Percentiles rank a stretch among this genome's conserved stretches.
Evolutionary conservation across 2,888 invertebrate species (phyloP).

Genomic region (Mystacides longicornis): DNA sequence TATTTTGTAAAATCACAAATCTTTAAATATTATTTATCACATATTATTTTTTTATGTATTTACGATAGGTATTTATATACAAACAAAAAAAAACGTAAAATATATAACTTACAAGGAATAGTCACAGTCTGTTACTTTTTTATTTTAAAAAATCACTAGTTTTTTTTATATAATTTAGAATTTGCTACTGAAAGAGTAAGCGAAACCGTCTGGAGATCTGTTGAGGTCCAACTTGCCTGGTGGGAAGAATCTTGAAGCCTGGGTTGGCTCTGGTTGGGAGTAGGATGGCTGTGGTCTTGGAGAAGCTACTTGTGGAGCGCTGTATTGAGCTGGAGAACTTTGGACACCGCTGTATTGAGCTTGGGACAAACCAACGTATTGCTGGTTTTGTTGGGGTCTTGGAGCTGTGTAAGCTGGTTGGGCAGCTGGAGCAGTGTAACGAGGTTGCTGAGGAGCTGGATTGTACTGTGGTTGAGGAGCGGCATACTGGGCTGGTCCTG

Average conservation of each 20-base stretch:
- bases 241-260: conserved; percentile 67
- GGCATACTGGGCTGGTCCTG: conserved; percentile 31
- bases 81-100: conserved; percentile 9
- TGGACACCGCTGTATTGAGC: conserved; percentile 18
- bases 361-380: conserved; percentile 2
- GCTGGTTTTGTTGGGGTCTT: conserved; percentile 30
- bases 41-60: neutral
- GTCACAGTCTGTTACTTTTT: conserved; percentile 18
- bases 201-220: conserved; percentile 81
- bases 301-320: conserved; percentile 28
- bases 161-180: conserved; percentile 12
- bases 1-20: no score
- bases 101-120: conserved; percentile 20
- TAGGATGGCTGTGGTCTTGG: conserved; percentile 45
- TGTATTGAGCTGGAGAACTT: conserved; percentile 34
- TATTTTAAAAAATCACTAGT: conserved; percentile 4
- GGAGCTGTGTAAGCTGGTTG: conserved; percentile 27
- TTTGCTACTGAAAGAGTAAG: conserved; percentile 69
- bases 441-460: conserved; percentile 33
- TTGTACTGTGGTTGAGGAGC: conserved; percentile 31
- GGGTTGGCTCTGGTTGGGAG: conserved; percentile 54
- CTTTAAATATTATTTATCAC: no score
- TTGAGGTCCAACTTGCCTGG: conserved; percentile 81
- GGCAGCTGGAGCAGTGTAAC: conserved; percentile 33
- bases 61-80: neutral